These are phyloP conservation scores for Malachius bipustulatus DNA, from an alignment of 2,888 invertebrate genomes.

Conservation along the genomic window DNA sequence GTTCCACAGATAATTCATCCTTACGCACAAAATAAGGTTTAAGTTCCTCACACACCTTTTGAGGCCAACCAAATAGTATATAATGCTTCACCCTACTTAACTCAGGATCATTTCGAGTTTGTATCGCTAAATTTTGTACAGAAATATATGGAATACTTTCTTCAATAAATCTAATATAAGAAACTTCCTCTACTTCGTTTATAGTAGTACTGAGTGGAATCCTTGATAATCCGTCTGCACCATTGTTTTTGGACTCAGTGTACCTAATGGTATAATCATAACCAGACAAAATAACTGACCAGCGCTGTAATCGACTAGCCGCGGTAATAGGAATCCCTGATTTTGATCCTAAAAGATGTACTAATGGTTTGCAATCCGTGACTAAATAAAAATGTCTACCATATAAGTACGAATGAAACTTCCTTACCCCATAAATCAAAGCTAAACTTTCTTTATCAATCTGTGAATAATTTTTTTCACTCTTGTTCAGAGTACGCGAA, in stretches of 20 bases:
- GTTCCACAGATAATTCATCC: conserved; percentile 1
- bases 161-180: too few relatives aligned
- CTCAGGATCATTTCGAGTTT: too few relatives aligned
- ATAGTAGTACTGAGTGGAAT: conserved; percentile 12
- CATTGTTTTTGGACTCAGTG: conserved; percentile 16
- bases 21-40: too few relatives aligned
- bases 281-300: conserved; percentile 16
- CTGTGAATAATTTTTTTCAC: background rate
- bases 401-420: background rate
- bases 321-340: conserved; percentile 26
- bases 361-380: conserved; percentile 27
- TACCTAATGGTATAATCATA: conserved; percentile 18
- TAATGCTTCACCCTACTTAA: too few relatives aligned
- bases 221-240: conserved; percentile 21
- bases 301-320: conserved; percentile 21
- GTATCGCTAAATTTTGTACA: too few relatives aligned
- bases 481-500: background rate
- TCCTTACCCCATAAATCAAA: background rate
- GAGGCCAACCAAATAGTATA: too few relatives aligned
- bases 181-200: too few relatives aligned
- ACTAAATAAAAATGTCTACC: conserved; percentile 24
- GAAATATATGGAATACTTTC: too few relatives aligned
- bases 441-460: background rate
- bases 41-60: too few relatives aligned
- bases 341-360: conserved; percentile 24